A percentile compares a stretch with the other conserved stretches of the same genome.
Conservation (phyloP, 1,140 invertebrate species). For the Musca domestica region DNA sequence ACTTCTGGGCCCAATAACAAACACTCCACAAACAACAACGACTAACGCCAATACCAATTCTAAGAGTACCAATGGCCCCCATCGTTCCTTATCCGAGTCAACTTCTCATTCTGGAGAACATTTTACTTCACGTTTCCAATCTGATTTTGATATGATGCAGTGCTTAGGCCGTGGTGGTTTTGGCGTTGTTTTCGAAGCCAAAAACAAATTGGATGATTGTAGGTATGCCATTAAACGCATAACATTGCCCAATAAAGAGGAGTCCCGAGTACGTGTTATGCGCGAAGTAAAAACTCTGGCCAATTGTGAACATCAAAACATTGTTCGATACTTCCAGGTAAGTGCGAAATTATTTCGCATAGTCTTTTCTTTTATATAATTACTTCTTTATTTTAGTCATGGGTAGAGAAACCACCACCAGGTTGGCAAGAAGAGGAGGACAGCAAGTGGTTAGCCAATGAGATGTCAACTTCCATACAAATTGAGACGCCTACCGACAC, state of each 20-base stretch:
- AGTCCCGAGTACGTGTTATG: constrained; percentile 80
- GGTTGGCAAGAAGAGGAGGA: constrained; percentile 85
- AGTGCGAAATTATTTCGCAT: constrained; percentile 25
- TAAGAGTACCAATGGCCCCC: background rate
- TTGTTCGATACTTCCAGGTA: constrained; percentile 82
- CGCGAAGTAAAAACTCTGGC: constrained; percentile 92
- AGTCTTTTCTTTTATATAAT: background rate
- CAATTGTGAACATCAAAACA: constrained; percentile 90
- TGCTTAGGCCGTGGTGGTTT: constrained; percentile 93
- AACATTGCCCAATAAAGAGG: constrained; percentile 75
- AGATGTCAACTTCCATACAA: constrained; percentile 51
- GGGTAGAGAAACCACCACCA: constrained; percentile 85
- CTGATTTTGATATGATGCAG: constrained; percentile 81
- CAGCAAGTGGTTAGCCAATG: constrained; percentile 60
- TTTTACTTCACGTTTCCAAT: constrained; percentile 66
- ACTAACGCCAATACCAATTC: constrained; percentile 9
- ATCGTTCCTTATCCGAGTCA: constrained; percentile 48
- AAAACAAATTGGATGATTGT: constrained; percentile 92
- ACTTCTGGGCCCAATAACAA: constrained; percentile 36
- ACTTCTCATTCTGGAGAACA: constrained; percentile 45
- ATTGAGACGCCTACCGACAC: constrained; percentile 50
- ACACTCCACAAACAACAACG: background rate
- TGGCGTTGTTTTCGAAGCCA: constrained; percentile 94
- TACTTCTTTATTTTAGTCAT: constrained; percentile 87
- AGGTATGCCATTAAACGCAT: constrained; percentile 96